These are phyloP conservation scores for Lasioglossum vierecki DNA, from an alignment of 2,888 invertebrate species.

Conservation along the genomic window DNA sequence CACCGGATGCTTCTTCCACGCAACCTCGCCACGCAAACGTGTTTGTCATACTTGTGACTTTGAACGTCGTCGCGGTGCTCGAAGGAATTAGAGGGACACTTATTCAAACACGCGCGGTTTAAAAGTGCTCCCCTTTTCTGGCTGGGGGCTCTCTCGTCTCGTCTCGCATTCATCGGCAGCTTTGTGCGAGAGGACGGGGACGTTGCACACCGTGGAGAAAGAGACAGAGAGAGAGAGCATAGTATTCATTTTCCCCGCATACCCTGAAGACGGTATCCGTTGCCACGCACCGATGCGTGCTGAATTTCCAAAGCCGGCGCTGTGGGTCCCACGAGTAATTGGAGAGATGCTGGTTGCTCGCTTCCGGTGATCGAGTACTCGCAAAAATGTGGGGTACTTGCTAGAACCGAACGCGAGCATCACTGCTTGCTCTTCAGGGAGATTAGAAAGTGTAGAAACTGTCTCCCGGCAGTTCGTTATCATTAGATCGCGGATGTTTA, in stretches of 20 bases:
- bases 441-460: no score
- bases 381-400: neutral
- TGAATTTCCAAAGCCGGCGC: conserved; percentile 10
- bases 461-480: neutral
- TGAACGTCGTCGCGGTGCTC: conserved; percentile 65
- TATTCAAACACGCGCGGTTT: conserved; percentile 70
- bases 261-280: conserved; percentile 17
- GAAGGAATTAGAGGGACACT: conserved; percentile 71
- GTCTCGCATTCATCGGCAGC: conserved; percentile 15
- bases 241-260: conserved; percentile 15
- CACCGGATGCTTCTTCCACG: conserved; percentile 52
- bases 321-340: conserved; percentile 25
- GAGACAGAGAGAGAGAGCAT: neutral
- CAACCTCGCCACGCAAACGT: conserved; percentile 58
- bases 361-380: conserved; percentile 37
- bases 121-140: conserved; percentile 58
- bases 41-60: conserved; percentile 70
- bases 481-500: no score
- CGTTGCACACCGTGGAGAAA: neutral
- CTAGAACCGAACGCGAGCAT: neutral
- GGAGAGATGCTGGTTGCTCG: conserved; percentile 31
- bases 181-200: neutral
- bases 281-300: conserved; percentile 9
- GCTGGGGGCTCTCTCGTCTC: neutral
- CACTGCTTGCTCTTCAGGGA: neutral